Conservation (phyloP, 2,797 vertebrate species). For the Hydrolagus colliei region DNA sequence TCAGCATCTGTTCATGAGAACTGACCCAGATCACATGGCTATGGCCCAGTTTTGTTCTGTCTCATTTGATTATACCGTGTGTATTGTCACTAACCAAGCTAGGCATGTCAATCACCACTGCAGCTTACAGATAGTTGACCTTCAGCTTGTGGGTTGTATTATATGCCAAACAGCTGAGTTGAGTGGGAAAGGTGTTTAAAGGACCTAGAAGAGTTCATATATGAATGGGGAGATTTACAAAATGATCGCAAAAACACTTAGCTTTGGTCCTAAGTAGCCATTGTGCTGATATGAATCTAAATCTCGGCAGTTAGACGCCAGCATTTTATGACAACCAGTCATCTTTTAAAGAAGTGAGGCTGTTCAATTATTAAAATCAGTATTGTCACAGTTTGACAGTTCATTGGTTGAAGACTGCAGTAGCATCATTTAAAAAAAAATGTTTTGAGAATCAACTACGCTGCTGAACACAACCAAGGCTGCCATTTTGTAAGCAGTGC, state of each 20-base stretch:
- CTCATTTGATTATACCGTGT: conserved; percentile 17
- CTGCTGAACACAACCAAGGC: not conserved
- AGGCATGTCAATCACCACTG: not conserved
- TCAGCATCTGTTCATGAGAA: conserved; percentile 16
- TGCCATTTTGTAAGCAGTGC: not conserved
- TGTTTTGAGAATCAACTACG: not conserved
- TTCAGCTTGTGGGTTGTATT: not conserved
- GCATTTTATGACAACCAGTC: not conserved
- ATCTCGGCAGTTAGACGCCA: conserved; percentile 1
- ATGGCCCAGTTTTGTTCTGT: not conserved
- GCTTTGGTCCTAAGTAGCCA: too few species aligned
- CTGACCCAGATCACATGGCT: conserved; percentile 20
- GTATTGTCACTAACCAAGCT: not conserved
- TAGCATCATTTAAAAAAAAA: not conserved
- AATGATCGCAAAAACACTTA: too few species aligned
- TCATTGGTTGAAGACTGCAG: not conserved
- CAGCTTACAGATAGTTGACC: not conserved
- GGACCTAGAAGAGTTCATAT: not conserved
- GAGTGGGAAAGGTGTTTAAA: not conserved
- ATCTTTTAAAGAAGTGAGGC: not conserved
- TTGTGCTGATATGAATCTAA: not conserved
- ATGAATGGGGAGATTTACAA: not conserved
- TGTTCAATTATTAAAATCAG: not conserved
- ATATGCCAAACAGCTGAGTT: not conserved
- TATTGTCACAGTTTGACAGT: not conserved